Base-by-base conservation (phyloP, 2,797 vertebrate genomes). In the Mus minutoides region DNA sequence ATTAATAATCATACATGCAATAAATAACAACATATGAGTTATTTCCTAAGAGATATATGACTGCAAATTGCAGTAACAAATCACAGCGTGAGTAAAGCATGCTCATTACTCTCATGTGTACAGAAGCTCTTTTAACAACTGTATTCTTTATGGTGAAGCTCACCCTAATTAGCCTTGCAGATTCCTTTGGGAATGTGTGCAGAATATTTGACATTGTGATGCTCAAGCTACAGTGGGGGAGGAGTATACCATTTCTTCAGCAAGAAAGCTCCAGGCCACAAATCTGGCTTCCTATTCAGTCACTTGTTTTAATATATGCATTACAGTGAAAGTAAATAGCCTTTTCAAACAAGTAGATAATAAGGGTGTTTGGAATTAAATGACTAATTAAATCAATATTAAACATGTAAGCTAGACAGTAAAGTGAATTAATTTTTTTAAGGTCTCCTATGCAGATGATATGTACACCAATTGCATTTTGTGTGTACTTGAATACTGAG, bases 131-230 rank as follows among this genome's bases (percentile, higher is more conserved):
- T 99, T 99, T 99, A 99, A 99, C 99, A 99, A 99, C 99, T 99
- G 99, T 99, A 99, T 99, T 99, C 99, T 99, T 99, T 98, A 99
- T 98, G 97, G 98, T 98, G 98, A 99, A 98, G 98, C 99, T 99
- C 99, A 99, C 99, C 99, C 99, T 99, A 99, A 99, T 99, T 99
- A 99, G 99, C 99, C 99, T 99, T 98, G 99, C 99, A 98, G 98
- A 99, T 99, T 99, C 99, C 99, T 98, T 88, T 98, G 99, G 99
- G 99, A 99, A 98, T 3, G 94, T 98, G 98, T 98, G 97, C 49
- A 54, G 98, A 97, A 96, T 94, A 98, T 98, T 98, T 99, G 98
- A 98, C 98, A 98, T 98, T 98, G 98, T 94, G 97, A 98, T 98
- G 97, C 97, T 97, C 97, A 97, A 98, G 97, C 91, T 88, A 84